Evolutionary conservation across 2,797 vertebrate genomes (phyloP).

Genomic region (Otolemur crassicaudatus): DNA sequence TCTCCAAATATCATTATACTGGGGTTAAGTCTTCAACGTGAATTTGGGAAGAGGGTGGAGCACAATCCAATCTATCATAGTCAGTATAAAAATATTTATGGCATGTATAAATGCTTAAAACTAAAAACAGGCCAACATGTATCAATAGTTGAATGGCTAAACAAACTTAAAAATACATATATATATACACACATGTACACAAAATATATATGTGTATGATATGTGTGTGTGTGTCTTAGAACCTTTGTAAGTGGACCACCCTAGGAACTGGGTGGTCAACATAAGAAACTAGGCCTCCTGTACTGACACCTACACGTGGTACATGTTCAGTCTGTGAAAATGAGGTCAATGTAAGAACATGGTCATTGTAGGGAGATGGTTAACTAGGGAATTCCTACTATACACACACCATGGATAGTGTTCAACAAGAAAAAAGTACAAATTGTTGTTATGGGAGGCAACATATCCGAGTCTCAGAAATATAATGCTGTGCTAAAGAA

Average conservation of each 20-base stretch:
- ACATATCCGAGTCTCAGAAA: neutral
- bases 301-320: too few relatives aligned
- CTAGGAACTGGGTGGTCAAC: too few relatives aligned
- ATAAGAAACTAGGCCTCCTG: too few relatives aligned
- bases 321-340: too few relatives aligned
- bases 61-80: neutral
- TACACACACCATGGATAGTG: neutral
- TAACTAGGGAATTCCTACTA: too few relatives aligned
- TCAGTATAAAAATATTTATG: neutral
- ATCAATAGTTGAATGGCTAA: neutral
- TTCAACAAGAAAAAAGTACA: neutral
- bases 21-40: neutral
- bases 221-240: too few relatives aligned
- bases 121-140: neutral
- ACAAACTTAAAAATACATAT: neutral
- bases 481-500: neutral
- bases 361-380: too few relatives aligned
- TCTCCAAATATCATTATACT: neutral
- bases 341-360: too few relatives aligned
- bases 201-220: too few relatives aligned
- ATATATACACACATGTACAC: too few relatives aligned
- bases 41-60: neutral
- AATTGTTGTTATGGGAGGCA: neutral
- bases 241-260: too few relatives aligned
- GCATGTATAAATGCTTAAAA: neutral